These are phyloP conservation scores for Armadillidium nasatum DNA, from an alignment of 1,140 invertebrate species.

Conservation along the genomic window DNA sequence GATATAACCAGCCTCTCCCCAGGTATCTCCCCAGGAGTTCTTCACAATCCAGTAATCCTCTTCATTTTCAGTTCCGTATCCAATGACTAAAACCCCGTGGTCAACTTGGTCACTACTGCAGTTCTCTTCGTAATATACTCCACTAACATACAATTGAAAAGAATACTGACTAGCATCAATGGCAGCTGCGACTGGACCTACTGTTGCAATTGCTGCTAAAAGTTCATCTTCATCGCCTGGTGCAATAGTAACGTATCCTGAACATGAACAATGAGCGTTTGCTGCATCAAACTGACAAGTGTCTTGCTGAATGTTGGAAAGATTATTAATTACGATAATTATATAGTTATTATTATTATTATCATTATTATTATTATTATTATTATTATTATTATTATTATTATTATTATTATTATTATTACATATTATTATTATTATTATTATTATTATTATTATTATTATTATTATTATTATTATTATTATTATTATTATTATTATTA, in stretches of 20 bases:
- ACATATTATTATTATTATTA: too few relatives aligned
- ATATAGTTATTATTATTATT: too few relatives aligned
- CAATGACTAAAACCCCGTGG: constrained; percentile 81
- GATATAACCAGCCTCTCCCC: constrained; percentile 84
- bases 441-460: too few relatives aligned
- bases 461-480: too few relatives aligned
- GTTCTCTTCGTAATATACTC: background rate
- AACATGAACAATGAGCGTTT: too few relatives aligned
- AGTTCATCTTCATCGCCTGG: constrained; percentile 65
- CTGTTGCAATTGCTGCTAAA: constrained; percentile 71
- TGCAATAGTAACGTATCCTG: constrained; percentile 56
- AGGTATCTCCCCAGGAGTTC: constrained; percentile 73
- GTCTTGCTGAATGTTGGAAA: too few relatives aligned
- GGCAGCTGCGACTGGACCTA: constrained; percentile 74
- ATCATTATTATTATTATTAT: too few relatives aligned
- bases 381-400: too few relatives aligned
- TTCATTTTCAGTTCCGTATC: constrained; percentile 66
- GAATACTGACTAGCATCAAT: constrained; percentile 75
- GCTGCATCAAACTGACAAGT: too few relatives aligned
- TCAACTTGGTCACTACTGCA: constrained; percentile 48
- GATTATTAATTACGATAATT: too few relatives aligned
- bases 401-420: too few relatives aligned
- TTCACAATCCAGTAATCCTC: constrained; percentile 78
- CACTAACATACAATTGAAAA: constrained; percentile 32
- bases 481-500: too few relatives aligned